phyloP scores from a whole-genome alignment of 1,140 invertebrate genomes.

The Rhagoletis zephyria region DNA sequence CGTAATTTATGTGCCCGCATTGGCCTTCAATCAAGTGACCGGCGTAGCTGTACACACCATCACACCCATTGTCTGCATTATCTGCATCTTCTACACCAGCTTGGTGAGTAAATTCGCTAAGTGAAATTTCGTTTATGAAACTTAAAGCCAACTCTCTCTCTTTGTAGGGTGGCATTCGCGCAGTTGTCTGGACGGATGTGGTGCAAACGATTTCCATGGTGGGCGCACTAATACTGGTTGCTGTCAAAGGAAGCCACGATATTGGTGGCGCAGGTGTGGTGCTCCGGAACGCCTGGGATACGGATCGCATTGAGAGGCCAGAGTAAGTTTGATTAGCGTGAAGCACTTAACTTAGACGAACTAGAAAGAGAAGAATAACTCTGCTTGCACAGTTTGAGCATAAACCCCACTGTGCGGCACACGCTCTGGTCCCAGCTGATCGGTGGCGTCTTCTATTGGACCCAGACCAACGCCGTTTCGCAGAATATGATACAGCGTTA shows the following conservation, averaged over 20 bases:
- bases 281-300: slow-evolving; percentile 74
- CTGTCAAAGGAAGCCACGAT: slow-evolving; percentile 79
- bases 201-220: slow-evolving; percentile 87
- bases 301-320: slow-evolving; percentile 65
- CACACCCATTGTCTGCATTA: slow-evolving; percentile 82
- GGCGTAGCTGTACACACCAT: slow-evolving; percentile 82
- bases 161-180: slow-evolving; percentile 85
- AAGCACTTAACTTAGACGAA: neutral
- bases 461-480: slow-evolving; percentile 82
- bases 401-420: slow-evolving; percentile 84
- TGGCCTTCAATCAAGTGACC: slow-evolving; percentile 87
- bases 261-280: slow-evolving; percentile 79
- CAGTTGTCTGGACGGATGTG: slow-evolving; percentile 90
- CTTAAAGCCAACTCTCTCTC: neutral
- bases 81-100: slow-evolving; percentile 89
- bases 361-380: neutral
- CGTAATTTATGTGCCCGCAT: slow-evolving; percentile 86
- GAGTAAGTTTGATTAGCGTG: slow-evolving; percentile 61
- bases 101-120: slow-evolving; percentile 76
- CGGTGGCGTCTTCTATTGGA: slow-evolving; percentile 86
- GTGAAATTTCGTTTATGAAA: neutral
- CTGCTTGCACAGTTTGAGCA: slow-evolving; percentile 77
- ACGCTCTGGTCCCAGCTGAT: slow-evolving; percentile 86
- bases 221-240: slow-evolving; percentile 80
- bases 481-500: slow-evolving; percentile 85